Conservation (phyloP, 2,113 vertebrate species). For the Mungos mungo region DNA sequence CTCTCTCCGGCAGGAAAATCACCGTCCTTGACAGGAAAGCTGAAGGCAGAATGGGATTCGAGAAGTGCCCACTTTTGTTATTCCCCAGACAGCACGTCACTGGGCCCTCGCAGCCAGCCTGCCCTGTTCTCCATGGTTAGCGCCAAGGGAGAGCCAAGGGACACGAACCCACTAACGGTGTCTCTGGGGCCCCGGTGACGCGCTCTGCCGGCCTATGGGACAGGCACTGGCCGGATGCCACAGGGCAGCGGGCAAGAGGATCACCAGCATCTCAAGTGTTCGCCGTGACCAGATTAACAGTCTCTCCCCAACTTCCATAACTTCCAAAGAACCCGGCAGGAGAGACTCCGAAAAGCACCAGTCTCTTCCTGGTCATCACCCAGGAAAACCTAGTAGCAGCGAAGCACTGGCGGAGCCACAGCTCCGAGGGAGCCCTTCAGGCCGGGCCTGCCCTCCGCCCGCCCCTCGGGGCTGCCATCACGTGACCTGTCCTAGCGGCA, state of each 20-base stretch:
- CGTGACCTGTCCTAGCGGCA: neutral
- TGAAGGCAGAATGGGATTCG: neutral
- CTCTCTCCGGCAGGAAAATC: neutral
- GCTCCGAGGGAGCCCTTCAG: neutral
- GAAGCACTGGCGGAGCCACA: neutral
- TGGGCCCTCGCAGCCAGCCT: too few species aligned
- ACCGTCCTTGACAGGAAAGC: neutral
- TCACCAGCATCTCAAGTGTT: neutral
- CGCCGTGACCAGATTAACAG: neutral
- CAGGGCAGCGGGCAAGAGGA: neutral
- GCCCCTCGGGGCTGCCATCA: accelerated
- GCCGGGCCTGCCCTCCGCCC: neutral
- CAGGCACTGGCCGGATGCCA: neutral
- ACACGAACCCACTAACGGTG: neutral
- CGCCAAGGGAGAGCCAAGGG: neutral
- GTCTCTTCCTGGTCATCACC: neutral
- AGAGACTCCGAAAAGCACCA: neutral
- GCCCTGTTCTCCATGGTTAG: neutral
- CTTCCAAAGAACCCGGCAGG: neutral
- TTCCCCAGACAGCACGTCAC: accelerated
- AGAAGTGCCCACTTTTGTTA: neutral
- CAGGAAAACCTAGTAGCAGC: neutral
- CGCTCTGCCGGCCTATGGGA: neutral
- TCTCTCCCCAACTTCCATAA: neutral
- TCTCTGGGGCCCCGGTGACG: neutral